phyloP scores from a whole-genome alignment of 1,140 invertebrate species.

The Melanaphis sacchari region DNA sequence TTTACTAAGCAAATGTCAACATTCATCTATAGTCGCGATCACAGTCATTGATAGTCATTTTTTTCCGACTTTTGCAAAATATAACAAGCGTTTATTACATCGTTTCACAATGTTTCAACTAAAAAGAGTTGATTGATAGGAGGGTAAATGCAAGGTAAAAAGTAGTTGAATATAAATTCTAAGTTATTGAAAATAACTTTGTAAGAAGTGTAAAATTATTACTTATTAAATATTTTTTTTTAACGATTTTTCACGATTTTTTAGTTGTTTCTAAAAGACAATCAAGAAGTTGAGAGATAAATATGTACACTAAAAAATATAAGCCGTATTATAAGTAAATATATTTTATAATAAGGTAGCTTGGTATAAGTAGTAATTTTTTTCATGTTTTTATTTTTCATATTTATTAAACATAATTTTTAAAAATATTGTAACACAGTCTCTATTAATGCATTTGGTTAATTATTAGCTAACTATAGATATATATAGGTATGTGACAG shows the following conservation, averaged over 20 bases:
- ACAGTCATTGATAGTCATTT: neutral
- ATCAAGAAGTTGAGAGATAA: neutral
- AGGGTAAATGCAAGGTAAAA: neutral
- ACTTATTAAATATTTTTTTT: neutral
- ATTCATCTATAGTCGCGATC: neutral
- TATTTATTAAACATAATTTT: no score
- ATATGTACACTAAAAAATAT: neutral
- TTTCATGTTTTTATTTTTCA: no score
- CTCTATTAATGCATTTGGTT: no score
- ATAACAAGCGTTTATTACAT: neutral
- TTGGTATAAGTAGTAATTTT: no score
- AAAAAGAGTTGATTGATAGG: neutral
- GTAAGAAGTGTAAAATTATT: neutral
- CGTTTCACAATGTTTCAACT: neutral
- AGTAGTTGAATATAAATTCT: no score
- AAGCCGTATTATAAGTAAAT: neutral
- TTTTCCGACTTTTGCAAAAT: slow-evolving; percentile 14
- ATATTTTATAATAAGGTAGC: neutral
- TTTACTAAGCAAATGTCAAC: neutral
- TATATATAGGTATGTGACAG: no score
- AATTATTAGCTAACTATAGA: no score
- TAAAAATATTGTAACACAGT: no score
- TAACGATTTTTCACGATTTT: neutral
- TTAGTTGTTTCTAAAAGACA: neutral
- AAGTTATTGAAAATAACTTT: no score